Evolutionary conservation across 2,888 invertebrate genomes (phyloP).

Genomic region (Trachelus stipa): DNA sequence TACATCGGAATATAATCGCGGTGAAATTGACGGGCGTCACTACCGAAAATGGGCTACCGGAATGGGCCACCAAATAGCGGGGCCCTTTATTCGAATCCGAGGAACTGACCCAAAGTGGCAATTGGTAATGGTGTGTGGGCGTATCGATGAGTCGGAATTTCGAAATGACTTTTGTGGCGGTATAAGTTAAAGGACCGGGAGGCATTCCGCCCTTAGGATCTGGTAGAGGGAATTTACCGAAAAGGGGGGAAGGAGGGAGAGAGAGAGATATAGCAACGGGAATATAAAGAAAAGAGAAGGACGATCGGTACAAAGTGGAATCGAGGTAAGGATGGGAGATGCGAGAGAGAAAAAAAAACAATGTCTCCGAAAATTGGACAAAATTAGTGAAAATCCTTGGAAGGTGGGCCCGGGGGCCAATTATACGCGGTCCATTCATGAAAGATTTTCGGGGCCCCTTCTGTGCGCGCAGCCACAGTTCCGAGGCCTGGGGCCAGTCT

Average conservation of each 20-base stretch:
- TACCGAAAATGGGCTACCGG: slow-evolving; percentile 15
- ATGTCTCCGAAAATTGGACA: slow-evolving; percentile 49
- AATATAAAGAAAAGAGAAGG: not conserved
- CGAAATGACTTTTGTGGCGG: not conserved
- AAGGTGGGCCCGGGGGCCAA: slow-evolving; percentile 36
- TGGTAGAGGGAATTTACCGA: not conserved
- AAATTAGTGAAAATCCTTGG: slow-evolving; percentile 53
- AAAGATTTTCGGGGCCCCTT: slow-evolving; percentile 13
- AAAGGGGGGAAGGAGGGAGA: not conserved
- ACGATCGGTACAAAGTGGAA: not conserved
- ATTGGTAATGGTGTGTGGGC: not conserved
- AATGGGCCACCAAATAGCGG: not conserved
- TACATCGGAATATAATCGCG: slow-evolving; percentile 5
- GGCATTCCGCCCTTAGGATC: not conserved
- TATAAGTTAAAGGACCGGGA: not conserved
- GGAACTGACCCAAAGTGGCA: not conserved
- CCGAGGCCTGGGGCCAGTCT: slow-evolving; percentile 12
- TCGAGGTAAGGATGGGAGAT: not conserved
- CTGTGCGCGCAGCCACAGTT: not conserved
- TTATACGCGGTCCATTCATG: slow-evolving; percentile 44
- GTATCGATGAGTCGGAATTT: not conserved
- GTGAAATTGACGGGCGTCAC: slow-evolving; percentile 10
- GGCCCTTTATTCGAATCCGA: not conserved
- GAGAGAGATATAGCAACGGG: not conserved
- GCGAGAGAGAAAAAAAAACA: slow-evolving; percentile 32